phyloP scores from a whole-genome alignment of 1,140 invertebrate genomes.

The Schlechtendalia chinensis region DNA sequence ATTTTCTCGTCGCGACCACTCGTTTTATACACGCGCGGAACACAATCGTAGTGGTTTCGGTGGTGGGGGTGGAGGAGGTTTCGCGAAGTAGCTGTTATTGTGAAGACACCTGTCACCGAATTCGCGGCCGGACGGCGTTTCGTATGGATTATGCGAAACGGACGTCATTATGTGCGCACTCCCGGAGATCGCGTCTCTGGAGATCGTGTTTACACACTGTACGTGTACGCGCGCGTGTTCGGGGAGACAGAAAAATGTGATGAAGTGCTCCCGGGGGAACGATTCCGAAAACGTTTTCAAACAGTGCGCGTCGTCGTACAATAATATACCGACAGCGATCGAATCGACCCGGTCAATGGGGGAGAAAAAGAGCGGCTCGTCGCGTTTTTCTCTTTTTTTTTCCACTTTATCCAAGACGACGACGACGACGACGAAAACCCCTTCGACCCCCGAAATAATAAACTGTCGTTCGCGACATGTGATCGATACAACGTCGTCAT shows the following conservation, averaged over 20 bases:
- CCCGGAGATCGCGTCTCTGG: neutral
- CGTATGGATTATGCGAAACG: neutral
- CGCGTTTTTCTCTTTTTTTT: too few relatives aligned
- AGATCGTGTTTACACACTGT: constrained; percentile 39
- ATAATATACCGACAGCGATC: too few relatives aligned
- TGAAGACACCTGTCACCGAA: constrained; percentile 42
- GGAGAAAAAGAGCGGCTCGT: too few relatives aligned
- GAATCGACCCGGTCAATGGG: too few relatives aligned
- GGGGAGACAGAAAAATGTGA: constrained; percentile 24
- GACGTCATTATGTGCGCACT: neutral
- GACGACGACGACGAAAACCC: too few relatives aligned
- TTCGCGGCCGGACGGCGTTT: neutral
- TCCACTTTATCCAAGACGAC: too few relatives aligned
- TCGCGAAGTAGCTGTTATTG: constrained; percentile 39
- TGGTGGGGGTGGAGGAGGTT: neutral
- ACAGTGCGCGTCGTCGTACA: too few relatives aligned
- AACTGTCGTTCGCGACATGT: too few relatives aligned
- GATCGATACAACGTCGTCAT: too few relatives aligned
- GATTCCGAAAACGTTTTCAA: neutral
- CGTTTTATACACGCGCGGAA: too few relatives aligned
- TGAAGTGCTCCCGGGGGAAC: constrained; percentile 41
- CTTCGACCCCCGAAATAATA: too few relatives aligned
- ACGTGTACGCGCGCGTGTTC: neutral
- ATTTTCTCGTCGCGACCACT: too few relatives aligned
- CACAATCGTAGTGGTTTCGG: neutral